Conservation (phyloP, 2,888 invertebrate genomes). For the Nesidiocoris tenuis region DNA sequence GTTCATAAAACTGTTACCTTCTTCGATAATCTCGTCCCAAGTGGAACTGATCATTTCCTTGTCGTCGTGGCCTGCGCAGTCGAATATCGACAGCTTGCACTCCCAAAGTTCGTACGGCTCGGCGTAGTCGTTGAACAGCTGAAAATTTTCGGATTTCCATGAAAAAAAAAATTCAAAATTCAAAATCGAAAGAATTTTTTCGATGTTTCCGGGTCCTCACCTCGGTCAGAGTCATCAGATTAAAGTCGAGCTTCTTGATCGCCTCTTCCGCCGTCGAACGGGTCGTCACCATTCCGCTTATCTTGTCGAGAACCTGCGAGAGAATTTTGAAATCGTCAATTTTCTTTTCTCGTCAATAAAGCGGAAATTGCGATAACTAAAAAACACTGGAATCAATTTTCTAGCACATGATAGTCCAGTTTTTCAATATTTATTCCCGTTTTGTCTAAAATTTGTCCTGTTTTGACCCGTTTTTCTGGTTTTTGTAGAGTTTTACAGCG, state of each 20-base stretch:
- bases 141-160: slow-evolving; percentile 12
- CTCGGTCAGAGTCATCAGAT: slow-evolving; percentile 83
- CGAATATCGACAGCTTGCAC: slow-evolving; percentile 90
- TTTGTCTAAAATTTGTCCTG: too few species aligned
- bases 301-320: slow-evolving; percentile 63
- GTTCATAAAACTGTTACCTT: slow-evolving; percentile 52
- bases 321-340: not conserved
- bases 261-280: slow-evolving; percentile 58
- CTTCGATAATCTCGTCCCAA: slow-evolving; percentile 80
- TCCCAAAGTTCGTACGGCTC: slow-evolving; percentile 88
- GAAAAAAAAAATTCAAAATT: not conserved
- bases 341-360: not conserved
- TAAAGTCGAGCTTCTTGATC: slow-evolving; percentile 72
- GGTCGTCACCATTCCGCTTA: slow-evolving; percentile 58
- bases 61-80: slow-evolving; percentile 92
- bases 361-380: not conserved
- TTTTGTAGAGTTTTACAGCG: too few species aligned
- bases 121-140: slow-evolving; percentile 89
- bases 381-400: too few species aligned
- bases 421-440: too few species aligned
- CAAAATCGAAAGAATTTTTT: too few species aligned
- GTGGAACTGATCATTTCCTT: slow-evolving; percentile 82
- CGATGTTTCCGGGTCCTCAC: slow-evolving; percentile 56
- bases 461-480: too few species aligned
- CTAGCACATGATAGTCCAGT: too few species aligned